Percentiles rank a stretch among this genome's conserved stretches.
phyloP scores from a whole-genome alignment of 2,797 vertebrate species.

The Tangara arthus region DNA sequence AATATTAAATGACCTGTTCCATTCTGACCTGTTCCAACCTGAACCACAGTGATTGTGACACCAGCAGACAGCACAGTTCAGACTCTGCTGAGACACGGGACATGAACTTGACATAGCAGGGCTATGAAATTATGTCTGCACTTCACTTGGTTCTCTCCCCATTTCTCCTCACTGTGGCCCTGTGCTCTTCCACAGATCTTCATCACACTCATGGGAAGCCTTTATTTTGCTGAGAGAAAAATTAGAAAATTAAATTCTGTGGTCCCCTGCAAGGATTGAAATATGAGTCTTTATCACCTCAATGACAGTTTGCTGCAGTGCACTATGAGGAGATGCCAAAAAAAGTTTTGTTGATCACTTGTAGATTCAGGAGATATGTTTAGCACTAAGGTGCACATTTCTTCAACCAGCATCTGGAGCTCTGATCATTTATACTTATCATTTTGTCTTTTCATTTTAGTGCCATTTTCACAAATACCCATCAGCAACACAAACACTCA shows the following conservation, averaged over 20 bases:
- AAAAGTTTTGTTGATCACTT: neutral
- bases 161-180: neutral
- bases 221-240: neutral
- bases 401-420: neutral
- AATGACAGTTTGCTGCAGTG: neutral
- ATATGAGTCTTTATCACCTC: neutral
- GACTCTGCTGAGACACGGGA: neutral
- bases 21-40: neutral
- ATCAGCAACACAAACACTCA: rapidly evolving
- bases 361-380: neutral
- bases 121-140: neutral
- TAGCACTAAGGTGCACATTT: neutral
- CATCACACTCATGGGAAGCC: neutral
- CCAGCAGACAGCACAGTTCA: neutral
- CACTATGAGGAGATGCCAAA: rapidly evolving
- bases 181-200: neutral
- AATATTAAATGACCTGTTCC: neutral
- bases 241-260: neutral
- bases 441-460: neutral
- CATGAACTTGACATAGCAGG: rapidly evolving
- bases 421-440: neutral
- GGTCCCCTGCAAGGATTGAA: neutral
- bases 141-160: neutral
- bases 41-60: neutral
- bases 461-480: neutral